Percentiles rank a stretch among this genome's conserved stretches.
These are phyloP conservation scores for Chionomys nivalis DNA, from an alignment of 2,113 vertebrate species.

Conservation along the genomic window DNA sequence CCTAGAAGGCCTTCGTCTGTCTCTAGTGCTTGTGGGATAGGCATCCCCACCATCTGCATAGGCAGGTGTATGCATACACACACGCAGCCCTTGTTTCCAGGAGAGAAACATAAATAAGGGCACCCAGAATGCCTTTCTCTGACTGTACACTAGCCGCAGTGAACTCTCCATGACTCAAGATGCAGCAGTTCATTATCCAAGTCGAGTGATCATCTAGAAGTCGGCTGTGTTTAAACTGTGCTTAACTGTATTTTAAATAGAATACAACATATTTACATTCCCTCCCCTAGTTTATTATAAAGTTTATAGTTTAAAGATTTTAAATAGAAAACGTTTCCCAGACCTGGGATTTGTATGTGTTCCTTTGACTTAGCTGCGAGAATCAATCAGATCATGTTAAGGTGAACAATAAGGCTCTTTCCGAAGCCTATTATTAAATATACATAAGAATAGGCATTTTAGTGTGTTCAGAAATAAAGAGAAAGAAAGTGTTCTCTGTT, in stretches of 20 bases:
- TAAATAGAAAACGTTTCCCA: conserved; percentile 78
- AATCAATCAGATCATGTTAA: conserved; percentile 83
- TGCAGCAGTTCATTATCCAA: conserved; percentile 72
- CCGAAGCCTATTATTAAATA: conserved; percentile 83
- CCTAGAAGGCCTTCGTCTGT: neutral
- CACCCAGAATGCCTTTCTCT: conserved; percentile 32
- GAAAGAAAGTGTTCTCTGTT: conserved; percentile 81
- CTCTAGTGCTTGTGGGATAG: neutral
- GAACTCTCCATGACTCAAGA: conserved; percentile 68
- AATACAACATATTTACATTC: conserved; percentile 82
- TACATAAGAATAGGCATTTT: conserved; percentile 81
- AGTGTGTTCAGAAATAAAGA: conserved; percentile 81
- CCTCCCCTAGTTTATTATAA: conserved; percentile 79
- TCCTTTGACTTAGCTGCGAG: conserved; percentile 79
- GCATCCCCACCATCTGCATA: neutral
- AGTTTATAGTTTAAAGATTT: conserved; percentile 81
- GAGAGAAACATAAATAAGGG: conserved; percentile 48
- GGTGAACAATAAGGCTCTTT: conserved; percentile 81
- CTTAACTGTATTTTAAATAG: conserved; percentile 79
- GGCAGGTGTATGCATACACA: neutral
- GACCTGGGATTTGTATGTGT: conserved; percentile 76
- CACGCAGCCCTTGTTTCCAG: conserved; percentile 39
- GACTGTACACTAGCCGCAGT: conserved; percentile 53
- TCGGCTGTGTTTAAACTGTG: conserved; percentile 76
- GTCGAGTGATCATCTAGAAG: conserved; percentile 71